These are phyloP conservation scores for Chymomyza fuscimana DNA, from an alignment of 2,888 invertebrate genomes.

Conservation along the genomic window DNA sequence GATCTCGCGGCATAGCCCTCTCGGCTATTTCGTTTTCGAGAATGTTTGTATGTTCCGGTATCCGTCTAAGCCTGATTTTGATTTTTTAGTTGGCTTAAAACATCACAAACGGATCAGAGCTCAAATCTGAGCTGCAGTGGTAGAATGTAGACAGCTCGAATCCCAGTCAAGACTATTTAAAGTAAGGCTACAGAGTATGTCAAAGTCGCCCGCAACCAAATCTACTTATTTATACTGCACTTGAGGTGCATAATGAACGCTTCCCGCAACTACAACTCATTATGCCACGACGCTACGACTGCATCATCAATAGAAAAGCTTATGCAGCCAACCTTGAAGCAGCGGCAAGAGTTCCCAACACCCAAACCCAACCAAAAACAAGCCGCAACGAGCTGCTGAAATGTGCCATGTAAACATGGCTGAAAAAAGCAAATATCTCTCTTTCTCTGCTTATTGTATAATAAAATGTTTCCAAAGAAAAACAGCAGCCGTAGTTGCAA, in stretches of 20 bases:
- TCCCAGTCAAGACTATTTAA: too few species aligned
- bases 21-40: too few species aligned
- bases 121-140: too few species aligned
- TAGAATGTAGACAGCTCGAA: too few species aligned
- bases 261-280: neutral
- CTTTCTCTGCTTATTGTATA: conserved; percentile 29
- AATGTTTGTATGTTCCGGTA: too few species aligned
- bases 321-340: conserved; percentile 43
- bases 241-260: conserved; percentile 52
- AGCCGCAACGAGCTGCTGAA: conserved; percentile 18
- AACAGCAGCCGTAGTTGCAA: conserved; percentile 13
- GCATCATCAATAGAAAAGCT: neutral
- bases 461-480: conserved; percentile 57
- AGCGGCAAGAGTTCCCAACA: too few species aligned
- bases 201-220: too few species aligned
- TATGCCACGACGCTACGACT: neutral
- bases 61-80: too few species aligned
- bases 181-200: too few species aligned
- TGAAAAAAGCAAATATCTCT: conserved; percentile 30
- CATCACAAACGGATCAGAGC: too few species aligned
- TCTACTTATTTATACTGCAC: neutral
- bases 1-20: too few species aligned
- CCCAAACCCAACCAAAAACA: conserved; percentile 25
- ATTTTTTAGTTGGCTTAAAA: too few species aligned
- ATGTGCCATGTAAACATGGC: conserved; percentile 49